Evolutionary conservation across 2,797 vertebrate species (phyloP), one percentile per base, ranked within the genome.

Genomic region (Muscicapa comitata): DNA sequence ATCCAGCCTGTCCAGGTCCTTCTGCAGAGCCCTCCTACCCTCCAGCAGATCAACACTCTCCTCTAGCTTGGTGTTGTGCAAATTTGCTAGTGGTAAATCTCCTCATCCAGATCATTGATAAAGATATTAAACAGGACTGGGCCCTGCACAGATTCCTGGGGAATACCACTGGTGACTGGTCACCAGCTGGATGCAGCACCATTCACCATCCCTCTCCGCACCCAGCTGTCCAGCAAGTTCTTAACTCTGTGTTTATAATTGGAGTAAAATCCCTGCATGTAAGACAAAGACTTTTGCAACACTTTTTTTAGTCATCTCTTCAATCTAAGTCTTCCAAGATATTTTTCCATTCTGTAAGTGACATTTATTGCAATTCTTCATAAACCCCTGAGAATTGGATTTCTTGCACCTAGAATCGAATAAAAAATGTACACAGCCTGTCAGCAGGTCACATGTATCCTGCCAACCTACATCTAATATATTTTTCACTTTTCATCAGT

Each of bases 401-500:
- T 91, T 83, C 73, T 90, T 86, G 80, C 80, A 92, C 78, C 85
- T 94, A 73, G 86, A 97, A 96, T 89, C 0, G 0, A 95, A 94
- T 93, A 90, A 97, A 96, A 95, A 94, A 97, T 95, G 92, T 95
- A 96, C 90, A 93, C 94, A 97, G 94, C 81, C 96, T 97, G 94
- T 96, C 96, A 96, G 87, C 94, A 91, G 97, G 96, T 97, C 96
- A 95, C 96, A 94, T 96, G 94, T 97, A 96, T 96, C 85, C 96
- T 97, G 96, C 96, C 96, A 97, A 96, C 95, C 93, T 90, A 86
- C 76, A 94, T 95, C 94, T 96, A 96, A 96, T 96, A 95, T 90
- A 97, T 97, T 96, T 96, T 96, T 97, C 96, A 97, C 93, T 96
- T 96, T 97, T 96, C 96, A 97, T 97, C 96, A 92, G 87, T 79